Percentiles rank a stretch among this genome's conserved stretches.
These are phyloP conservation scores for Rhamphomyia laevipes DNA, from an alignment of 2,888 invertebrate species.

Conservation along the genomic window DNA sequence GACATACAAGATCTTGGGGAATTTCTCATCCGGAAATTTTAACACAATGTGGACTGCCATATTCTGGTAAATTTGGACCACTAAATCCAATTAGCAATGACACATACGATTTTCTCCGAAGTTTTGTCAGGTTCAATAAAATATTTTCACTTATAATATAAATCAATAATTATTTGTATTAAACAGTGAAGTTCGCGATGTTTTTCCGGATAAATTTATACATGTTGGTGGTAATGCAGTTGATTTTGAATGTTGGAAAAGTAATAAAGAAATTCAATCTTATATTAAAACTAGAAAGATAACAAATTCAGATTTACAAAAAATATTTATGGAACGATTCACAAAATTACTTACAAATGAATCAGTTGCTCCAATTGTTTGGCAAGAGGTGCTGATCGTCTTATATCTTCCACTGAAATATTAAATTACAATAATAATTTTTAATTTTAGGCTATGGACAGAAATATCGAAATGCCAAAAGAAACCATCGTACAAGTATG, in stretches of 20 bases:
- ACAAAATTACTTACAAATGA: conserved; percentile 41
- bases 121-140: conserved; percentile 50
- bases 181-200: conserved; percentile 39
- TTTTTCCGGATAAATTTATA: conserved; percentile 72
- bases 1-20: conserved; percentile 84
- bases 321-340: conserved; percentile 52
- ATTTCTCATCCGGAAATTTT: conserved; percentile 58
- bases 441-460: conserved; percentile 19
- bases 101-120: conserved; percentile 54
- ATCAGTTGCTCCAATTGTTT: conserved; percentile 50
- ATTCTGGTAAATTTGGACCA: conserved; percentile 56
- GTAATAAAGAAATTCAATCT: conserved; percentile 48
- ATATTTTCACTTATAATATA: conserved; percentile 11
- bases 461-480: conserved; percentile 41
- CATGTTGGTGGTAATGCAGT: conserved; percentile 94
- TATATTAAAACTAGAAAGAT: conserved; percentile 50
- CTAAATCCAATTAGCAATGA: conserved; percentile 58
- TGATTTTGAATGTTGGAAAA: conserved; percentile 64
- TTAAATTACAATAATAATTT: not conserved
- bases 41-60: conserved; percentile 53
- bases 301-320: conserved; percentile 48
- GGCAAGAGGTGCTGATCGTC: conserved; percentile 63
- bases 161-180: not conserved
- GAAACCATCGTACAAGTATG: conserved; percentile 75
- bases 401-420: not conserved